These are phyloP conservation scores for Halocynthia roretzi DNA, from an alignment of 23 tunicate genomes.

Conservation along the genomic window DNA sequence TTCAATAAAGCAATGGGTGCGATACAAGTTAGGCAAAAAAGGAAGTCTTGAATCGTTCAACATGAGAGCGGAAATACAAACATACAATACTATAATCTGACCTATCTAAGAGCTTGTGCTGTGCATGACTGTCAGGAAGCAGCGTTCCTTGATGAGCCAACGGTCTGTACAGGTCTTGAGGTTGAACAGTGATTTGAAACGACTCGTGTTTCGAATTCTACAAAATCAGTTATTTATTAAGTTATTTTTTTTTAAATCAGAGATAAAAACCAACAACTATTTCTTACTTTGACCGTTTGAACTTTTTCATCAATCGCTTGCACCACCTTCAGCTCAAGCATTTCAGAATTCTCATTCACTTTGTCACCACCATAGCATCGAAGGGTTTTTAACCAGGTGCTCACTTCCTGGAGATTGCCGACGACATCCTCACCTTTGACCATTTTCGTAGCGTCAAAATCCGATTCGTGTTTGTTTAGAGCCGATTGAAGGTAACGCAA, in stretches of 20 bases:
- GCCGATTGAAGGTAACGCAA: slow-evolving; percentile 35
- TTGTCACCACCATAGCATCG: slow-evolving; percentile 70
- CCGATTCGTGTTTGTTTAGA: slow-evolving; percentile 28
- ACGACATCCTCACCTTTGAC: slow-evolving; percentile 29
- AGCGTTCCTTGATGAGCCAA: slow-evolving; percentile 72
- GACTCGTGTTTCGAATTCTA: neutral
- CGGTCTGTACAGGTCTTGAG: slow-evolving; percentile 57
- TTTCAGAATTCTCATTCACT: slow-evolving; percentile 64
- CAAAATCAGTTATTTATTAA: too few species aligned
- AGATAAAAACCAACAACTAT: neutral
- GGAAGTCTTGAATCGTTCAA: neutral
- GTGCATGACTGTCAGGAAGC: slow-evolving; percentile 66
- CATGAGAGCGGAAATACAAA: neutral
- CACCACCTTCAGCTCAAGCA: slow-evolving; percentile 34
- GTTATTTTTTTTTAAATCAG: slow-evolving; percentile 7
- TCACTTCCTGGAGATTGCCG: slow-evolving; percentile 44
- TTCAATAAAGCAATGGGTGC: neutral
- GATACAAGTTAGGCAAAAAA: too few species aligned
- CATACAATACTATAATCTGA: neutral
- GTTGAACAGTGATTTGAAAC: slow-evolving; percentile 17
- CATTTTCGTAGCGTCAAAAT: slow-evolving; percentile 45
- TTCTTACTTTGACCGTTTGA: slow-evolving; percentile 28
- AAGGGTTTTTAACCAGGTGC: slow-evolving; percentile 53
- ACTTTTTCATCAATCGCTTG: slow-evolving; percentile 45
- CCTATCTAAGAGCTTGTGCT: slow-evolving; percentile 73